Evolutionary conservation across 2,113 vertebrate genomes (phyloP), one percentile per base, ranked within the genome.

Genomic region (Asarcornis scutulata): DNA sequence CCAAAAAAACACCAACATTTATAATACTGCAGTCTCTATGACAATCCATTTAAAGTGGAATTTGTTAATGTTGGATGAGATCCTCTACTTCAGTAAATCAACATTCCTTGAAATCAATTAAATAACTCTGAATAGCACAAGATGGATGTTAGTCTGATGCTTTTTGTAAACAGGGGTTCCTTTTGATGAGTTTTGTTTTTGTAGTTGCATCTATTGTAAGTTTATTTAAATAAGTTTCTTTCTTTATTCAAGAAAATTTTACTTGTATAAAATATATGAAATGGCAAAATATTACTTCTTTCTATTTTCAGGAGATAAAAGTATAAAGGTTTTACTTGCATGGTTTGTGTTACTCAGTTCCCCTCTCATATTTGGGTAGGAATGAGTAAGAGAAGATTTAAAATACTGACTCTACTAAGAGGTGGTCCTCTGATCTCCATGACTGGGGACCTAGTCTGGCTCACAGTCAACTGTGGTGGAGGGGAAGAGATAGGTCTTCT

Each of bases 41-140:
- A 66, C 36, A 79, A 71, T 82, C 87, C 32, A 50, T 78, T 92
- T 90, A 71, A 66, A 88, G 59, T 56, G 36, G 25, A 83, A 86
- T 83, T 91, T 90, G 55, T 85, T 90, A 76, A 55, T 50, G 31
- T 22, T 90, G 67, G 55, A 71, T 4, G 36, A 78, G 29, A 62
- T 46, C n/a, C 8, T 86, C 2, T 4, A 5, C 63, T 71, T 36
- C 44, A 69, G n/a, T 88, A 86, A 90, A 91, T 91, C 50, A 71
- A n/a, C 36, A 83, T 55, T 59, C 29, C 23, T n/a, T 50, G 76
- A 90, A 62, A 83, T 93, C 63, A 63, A 44, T 62, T 50, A 9
- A 67, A 56, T 69, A 60, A 62, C 40, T 31, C 29, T 64, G 46
- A 90, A 66, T 38, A 83, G 52, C 50, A 34, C 13, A 18, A 46